phyloP scores from a whole-genome alignment of 2,797 vertebrate species.

The Macroramphosus scolopax region DNA sequence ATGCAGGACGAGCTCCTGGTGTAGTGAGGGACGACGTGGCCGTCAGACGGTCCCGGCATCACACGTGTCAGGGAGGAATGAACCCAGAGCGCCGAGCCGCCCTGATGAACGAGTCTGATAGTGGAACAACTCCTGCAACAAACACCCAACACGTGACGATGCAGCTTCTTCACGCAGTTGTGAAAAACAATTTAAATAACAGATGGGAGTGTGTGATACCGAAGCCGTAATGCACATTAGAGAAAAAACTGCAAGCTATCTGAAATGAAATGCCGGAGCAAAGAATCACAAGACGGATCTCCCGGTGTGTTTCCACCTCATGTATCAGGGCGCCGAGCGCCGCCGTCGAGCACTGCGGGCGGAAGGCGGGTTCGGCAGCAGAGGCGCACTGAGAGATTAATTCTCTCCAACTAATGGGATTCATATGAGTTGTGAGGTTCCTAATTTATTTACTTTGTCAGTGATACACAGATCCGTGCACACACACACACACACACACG shows the following conservation, averaged over 20 bases:
- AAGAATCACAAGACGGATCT: slow-evolving; percentile 83
- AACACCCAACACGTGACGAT: slow-evolving; percentile 7
- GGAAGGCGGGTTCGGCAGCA: slow-evolving; percentile 58
- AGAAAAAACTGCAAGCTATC: slow-evolving; percentile 68
- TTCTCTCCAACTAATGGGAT: slow-evolving; percentile 89
- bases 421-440: slow-evolving; percentile 81
- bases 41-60: slow-evolving; percentile 30
- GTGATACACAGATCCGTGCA: slow-evolving; percentile 41
- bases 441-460: slow-evolving; percentile 78
- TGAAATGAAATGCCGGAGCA: slow-evolving; percentile 60
- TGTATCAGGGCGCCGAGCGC: slow-evolving; percentile 76
- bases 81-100: slow-evolving; percentile 31
- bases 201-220: slow-evolving; percentile 20
- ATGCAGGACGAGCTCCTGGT: slow-evolving; percentile 63
- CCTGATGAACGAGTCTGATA: slow-evolving; percentile 26
- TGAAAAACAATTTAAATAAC: slow-evolving; percentile 13
- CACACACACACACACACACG: slow-evolving; percentile 15
- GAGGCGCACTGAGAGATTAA: slow-evolving; percentile 82
- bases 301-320: slow-evolving; percentile 80
- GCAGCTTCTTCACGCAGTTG: no score
- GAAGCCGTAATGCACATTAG: slow-evolving; percentile 49
- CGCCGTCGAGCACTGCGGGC: slow-evolving; percentile 37
- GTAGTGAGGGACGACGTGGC: slow-evolving; percentile 40
- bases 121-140: slow-evolving; percentile 16
- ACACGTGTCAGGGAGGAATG: slow-evolving; percentile 33